A percentile compares a stretch with the other conserved stretches of the same genome.
Evolutionary conservation across 2,797 vertebrate genomes (phyloP).

Genomic region (Arrhamphus sclerolepis): DNA sequence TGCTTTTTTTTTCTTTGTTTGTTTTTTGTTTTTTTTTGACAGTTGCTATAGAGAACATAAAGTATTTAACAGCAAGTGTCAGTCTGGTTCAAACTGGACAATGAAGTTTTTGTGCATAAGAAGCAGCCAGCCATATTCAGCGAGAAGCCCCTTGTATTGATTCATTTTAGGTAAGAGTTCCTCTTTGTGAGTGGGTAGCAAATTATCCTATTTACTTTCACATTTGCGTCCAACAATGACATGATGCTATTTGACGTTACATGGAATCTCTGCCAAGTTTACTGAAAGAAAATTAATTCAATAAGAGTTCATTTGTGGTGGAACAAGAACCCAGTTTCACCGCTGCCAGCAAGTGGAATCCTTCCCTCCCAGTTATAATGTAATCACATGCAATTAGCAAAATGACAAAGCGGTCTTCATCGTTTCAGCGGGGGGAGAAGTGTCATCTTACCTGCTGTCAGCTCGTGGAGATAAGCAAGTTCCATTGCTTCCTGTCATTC

Average conservation of each 20-base stretch:
- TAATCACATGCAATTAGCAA: slow-evolving; percentile 71
- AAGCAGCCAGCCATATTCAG: not conserved
- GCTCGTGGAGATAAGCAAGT: slow-evolving; percentile 43
- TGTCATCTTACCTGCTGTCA: slow-evolving; percentile 60
- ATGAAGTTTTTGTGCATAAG: too few species aligned
- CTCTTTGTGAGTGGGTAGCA: slow-evolving; percentile 20
- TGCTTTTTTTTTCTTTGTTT: too few species aligned
- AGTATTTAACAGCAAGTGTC: too few species aligned
- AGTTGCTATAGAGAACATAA: too few species aligned
- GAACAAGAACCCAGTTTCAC: slow-evolving; percentile 49
- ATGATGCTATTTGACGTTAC: slow-evolving; percentile 25
- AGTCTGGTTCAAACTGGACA: too few species aligned
- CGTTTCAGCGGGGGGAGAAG: slow-evolving; percentile 49
- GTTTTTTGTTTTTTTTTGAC: too few species aligned
- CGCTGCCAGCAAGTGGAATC: slow-evolving; percentile 53
- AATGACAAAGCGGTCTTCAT: slow-evolving; percentile 62
- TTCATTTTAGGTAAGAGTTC: not conserved
- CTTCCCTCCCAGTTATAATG: slow-evolving; percentile 60
- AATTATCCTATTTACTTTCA: slow-evolving; percentile 41
- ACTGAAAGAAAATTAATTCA: slow-evolving; percentile 67
- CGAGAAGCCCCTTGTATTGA: not conserved
- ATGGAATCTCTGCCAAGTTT: slow-evolving; percentile 35
- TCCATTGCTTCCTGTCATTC: slow-evolving; percentile 47
- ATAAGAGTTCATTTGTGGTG: slow-evolving; percentile 58
- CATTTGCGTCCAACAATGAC: slow-evolving; percentile 35